Evolutionary conservation across 2,797 vertebrate genomes (phyloP), one percentile per base, ranked within the genome.

Genomic region (Manis pentadactyla): DNA sequence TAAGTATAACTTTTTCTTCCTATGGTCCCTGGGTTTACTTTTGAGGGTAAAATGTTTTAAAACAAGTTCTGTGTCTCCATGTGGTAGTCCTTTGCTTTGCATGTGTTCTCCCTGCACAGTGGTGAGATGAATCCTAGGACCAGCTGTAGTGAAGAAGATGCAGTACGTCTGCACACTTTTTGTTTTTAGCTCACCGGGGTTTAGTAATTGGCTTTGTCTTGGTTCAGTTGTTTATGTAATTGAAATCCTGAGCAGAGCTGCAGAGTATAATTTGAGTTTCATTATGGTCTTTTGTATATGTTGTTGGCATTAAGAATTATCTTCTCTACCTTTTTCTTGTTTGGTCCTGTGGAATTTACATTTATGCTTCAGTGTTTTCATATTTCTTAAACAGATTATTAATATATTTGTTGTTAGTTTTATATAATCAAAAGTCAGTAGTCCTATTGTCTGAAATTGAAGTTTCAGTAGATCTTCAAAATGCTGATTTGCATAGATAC

Each of bases 201-300:
- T 78, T 88, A 53, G 25, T 86, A 77, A 74, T 77, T 82, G 88
- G 83, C 57, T 92, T 96, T 93, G 49, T 87, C 84, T 92, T 92
- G 84, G 49, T 78, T 71, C 94, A 39, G 3, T 79, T 90, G 15
- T 64, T 63, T 94, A 87, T 82, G 18, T 90, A 55, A 85, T 49
- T 79, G 61, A 78, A 95, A 88, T 88, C 66, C 37, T 78, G 53
- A 97, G 74, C 46, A 93, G 42, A 96, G 49, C 57, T 87, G 61
- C 57, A 57, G 69, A 66, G 53, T 51, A 11, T 66, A 34, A 83
- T 93, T 75, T 93, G 53, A 59, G 59, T 88, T 82, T 68, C 17
- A 69, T 66, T 21, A n/a, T 27, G 6, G 3, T 63, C 39, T 86
- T 93, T 68, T 73, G 19, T 88, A 3, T 77, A 13, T 87, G 39